phyloP scores from a whole-genome alignment of 2,797 vertebrate species.

The Scolopax bukidnonensis region DNA sequence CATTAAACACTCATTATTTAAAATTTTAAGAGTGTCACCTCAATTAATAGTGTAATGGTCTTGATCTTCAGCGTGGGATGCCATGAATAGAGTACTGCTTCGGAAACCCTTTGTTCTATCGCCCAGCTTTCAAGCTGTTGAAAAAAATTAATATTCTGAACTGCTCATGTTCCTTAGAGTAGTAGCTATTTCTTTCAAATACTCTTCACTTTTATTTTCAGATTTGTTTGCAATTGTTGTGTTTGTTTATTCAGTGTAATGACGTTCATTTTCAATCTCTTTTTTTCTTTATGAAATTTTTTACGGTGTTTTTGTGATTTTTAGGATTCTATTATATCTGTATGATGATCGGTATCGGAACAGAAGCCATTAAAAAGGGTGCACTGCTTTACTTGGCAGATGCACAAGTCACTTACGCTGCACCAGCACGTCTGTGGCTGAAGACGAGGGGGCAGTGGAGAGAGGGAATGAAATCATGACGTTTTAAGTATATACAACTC shows the following conservation, averaged over 20 bases:
- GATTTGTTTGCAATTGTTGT: neutral
- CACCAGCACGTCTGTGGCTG: accelerated
- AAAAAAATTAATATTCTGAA: neutral
- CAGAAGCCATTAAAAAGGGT: neutral
- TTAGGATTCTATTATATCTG: neutral
- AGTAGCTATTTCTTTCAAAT: neutral
- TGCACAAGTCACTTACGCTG: neutral
- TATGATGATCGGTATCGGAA: neutral
- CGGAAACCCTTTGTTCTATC: accelerated
- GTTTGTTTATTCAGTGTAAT: neutral
- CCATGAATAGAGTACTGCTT: neutral
- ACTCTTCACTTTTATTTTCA: neutral
- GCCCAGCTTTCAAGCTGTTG: neutral
- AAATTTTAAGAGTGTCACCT: neutral
- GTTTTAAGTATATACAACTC: neutral
- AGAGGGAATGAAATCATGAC: neutral
- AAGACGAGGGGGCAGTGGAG: neutral
- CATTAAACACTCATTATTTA: neutral
- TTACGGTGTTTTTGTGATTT: neutral
- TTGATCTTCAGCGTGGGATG: neutral
- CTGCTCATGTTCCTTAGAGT: neutral
- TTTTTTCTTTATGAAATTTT: neutral
- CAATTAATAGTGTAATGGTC: neutral
- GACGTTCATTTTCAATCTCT: accelerated
- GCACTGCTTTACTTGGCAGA: neutral